Percentiles rank a stretch among this genome's conserved stretches.
Evolutionary conservation across 2,113 vertebrate species (phyloP).

Genomic region (Copsychus sechellarum): DNA sequence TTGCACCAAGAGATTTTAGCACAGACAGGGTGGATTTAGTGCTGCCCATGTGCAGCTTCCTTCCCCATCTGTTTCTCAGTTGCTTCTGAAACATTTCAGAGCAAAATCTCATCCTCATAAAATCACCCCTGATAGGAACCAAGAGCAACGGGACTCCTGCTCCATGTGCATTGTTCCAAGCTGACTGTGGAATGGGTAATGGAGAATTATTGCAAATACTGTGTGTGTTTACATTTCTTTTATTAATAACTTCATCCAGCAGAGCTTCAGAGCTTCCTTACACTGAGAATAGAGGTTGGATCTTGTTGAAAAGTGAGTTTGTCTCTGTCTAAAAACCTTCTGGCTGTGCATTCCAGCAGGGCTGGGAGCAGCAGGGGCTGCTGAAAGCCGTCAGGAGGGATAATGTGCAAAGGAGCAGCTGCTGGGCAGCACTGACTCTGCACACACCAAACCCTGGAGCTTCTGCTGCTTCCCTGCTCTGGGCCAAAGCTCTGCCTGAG

Average conservation of each 20-base stretch:
- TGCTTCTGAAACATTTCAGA: background rate
- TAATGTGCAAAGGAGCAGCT: background rate
- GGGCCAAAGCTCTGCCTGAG: background rate
- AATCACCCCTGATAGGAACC: background rate
- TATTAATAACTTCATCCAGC: background rate
- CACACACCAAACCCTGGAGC: background rate
- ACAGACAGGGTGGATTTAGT: background rate
- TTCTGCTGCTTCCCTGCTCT: background rate
- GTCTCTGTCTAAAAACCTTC: background rate
- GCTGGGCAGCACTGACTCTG: background rate
- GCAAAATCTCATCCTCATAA: background rate
- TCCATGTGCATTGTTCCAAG: background rate
- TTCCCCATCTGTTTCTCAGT: conserved; percentile 12
- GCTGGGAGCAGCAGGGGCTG: background rate
- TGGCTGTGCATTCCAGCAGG: background rate
- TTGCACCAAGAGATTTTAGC: background rate
- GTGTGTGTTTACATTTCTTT: background rate
- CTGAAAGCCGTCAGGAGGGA: background rate
- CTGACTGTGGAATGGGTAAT: background rate
- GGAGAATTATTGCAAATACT: background rate
- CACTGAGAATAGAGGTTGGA: background rate
- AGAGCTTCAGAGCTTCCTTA: background rate
- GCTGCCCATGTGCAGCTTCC: conserved; percentile 6
- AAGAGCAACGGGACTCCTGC: background rate
- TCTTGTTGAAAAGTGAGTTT: background rate